Base-by-base conservation (phyloP, 2,797 vertebrate species). In the Aythya fuligula region DNA sequence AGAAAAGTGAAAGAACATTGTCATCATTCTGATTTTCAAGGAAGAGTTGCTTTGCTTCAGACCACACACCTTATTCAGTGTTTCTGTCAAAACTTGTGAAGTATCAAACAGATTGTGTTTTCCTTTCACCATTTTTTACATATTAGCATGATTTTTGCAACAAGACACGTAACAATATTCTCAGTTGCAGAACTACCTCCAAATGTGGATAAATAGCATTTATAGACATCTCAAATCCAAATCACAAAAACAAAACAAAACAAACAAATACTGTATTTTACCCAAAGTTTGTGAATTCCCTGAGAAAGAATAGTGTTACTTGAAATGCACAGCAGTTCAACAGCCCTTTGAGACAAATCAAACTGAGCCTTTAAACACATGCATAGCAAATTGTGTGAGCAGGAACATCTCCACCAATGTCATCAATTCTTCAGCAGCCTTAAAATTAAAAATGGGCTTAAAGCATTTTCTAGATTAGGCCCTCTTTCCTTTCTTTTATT, bases 401-500 rank as follows among this genome's bases (percentile, higher is more conserved):
- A 32, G 30, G 86, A 93, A 74, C 72, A 65, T 69, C 64, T 82
- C 88, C 87, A 80, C 58, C 82, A 85, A 65, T 66, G 69, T 32
- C 86, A 94, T 65, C 84, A 87, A 77, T 72, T 94, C 66, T 57
- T 87, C 85, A 87, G 73, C 57, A 95, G 58, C 54, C 69, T 77
- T 91, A 89, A 91, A 95, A 95, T 95, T 93, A 94, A 94, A 92
- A 87, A 88, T 47, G 69, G 28, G 57, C 57, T 85, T 92, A 76
- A 71, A 94, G 61, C 75, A 76, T 87, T 94, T 91, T 67, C 86
- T 0, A 3, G 90, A 94, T 96, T 89, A 94, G 74, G 53, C 49
- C 71, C 24, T 80, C 93, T 95, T 71, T 91, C 67, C 87, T 93
- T 91, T 70, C 94, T 93, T 93, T 93, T 94, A 96, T 97, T 96